A percentile compares a stretch with the other conserved stretches of the same genome.
phyloP scores from a whole-genome alignment of 2,113 vertebrate species.

The Empidonax alnorum region DNA sequence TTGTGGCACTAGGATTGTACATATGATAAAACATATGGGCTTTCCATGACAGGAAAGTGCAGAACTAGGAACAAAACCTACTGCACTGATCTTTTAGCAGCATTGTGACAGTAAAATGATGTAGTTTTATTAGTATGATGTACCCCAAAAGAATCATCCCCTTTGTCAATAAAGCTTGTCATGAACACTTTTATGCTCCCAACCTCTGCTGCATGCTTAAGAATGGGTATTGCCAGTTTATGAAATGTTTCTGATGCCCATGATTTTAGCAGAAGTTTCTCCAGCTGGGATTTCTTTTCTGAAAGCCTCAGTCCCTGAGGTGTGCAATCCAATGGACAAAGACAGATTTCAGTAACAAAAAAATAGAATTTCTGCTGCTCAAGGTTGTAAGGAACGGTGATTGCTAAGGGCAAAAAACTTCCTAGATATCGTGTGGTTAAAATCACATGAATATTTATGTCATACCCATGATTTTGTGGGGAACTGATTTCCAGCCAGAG shows the following conservation, averaged over 20 bases:
- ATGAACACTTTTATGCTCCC: not conserved
- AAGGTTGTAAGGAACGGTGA: accelerated
- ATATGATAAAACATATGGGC: not conserved
- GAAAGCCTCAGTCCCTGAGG: not conserved
- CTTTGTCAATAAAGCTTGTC: not conserved
- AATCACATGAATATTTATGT: not conserved
- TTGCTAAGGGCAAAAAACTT: not conserved
- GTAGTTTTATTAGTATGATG: not conserved
- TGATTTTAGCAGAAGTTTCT: not conserved
- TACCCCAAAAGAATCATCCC: not conserved
- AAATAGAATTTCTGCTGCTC: not conserved
- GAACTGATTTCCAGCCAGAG: slow-evolving; percentile 4
- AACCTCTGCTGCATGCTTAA: not conserved
- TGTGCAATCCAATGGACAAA: not conserved
- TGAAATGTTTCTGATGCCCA: not conserved
- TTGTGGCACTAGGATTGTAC: not conserved
- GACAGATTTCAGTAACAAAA: not conserved
- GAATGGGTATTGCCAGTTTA: not conserved
- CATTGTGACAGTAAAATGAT: accelerated
- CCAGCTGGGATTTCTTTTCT: not conserved
- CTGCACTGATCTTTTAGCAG: not conserved
- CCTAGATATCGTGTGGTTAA: not conserved
- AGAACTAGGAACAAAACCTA: not conserved
- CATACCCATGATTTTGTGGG: not conserved
- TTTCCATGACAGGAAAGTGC: not conserved